Conservation (phyloP, 2,888 invertebrate genomes). For the Agonopterix alstromeriana region DNA sequence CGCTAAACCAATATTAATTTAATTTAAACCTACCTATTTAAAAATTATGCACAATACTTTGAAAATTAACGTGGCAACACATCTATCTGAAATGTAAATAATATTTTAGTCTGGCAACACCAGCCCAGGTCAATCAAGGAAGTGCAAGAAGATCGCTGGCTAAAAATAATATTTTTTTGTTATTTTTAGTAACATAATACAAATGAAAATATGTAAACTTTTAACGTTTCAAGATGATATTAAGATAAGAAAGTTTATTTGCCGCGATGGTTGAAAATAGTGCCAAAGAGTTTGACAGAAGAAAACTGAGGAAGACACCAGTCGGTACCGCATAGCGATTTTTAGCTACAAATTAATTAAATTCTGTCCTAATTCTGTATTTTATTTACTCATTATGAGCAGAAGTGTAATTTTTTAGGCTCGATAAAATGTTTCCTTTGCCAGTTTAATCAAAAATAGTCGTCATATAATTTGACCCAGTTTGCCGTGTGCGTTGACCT, state of each 20-base stretch:
- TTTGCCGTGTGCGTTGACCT: constrained; percentile 72
- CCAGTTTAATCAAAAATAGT: constrained; percentile 34
- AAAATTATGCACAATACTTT: too few relatives aligned
- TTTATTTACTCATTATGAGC: constrained; percentile 13
- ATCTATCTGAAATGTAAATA: too few relatives aligned
- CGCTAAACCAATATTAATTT: too few relatives aligned
- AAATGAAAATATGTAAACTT: constrained; percentile 43
- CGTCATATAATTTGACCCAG: constrained; percentile 69
- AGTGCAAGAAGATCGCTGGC: constrained; percentile 53
- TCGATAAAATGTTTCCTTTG: constrained; percentile 17
- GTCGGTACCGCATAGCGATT: constrained; percentile 55
- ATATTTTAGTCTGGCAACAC: constrained; percentile 35
- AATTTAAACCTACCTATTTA: too few relatives aligned
- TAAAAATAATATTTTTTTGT: constrained; percentile 43
- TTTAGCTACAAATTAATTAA: constrained; percentile 31
- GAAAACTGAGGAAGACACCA: constrained; percentile 31
- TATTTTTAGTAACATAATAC: constrained; percentile 39
- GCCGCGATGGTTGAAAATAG: constrained; percentile 36
- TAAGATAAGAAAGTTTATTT: constrained; percentile 32
- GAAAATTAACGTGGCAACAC: too few relatives aligned
- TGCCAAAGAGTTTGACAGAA: constrained; percentile 38
- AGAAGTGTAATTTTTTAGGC: constrained; percentile 20
- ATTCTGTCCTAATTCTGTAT: constrained; percentile 21
- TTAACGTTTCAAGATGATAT: constrained; percentile 33
- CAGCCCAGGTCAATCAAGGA: constrained; percentile 54